Percentiles rank a stretch among this genome's conserved stretches.
These are phyloP conservation scores for Thalpophila matura DNA, from an alignment of 2,888 invertebrate genomes.

Conservation along the genomic window DNA sequence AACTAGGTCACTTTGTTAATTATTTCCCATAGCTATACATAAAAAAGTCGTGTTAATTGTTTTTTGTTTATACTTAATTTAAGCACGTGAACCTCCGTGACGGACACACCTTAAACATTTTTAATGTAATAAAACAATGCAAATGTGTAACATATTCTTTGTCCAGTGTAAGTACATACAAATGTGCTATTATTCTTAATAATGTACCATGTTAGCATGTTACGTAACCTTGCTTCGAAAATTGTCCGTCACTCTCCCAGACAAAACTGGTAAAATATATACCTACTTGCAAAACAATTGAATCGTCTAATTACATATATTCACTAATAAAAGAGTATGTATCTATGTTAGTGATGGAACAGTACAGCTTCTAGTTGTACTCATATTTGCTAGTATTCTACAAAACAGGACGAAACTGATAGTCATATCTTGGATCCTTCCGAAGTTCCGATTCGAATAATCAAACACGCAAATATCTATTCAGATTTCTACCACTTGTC, in stretches of 20 bases:
- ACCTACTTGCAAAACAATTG: too few species aligned
- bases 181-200: not conserved
- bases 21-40: slow-evolving; percentile 31
- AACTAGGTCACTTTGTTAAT: slow-evolving; percentile 45
- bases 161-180: slow-evolving; percentile 14
- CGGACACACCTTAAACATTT: slow-evolving; percentile 15
- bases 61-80: slow-evolving; percentile 21
- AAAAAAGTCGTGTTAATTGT: slow-evolving; percentile 32
- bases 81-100: slow-evolving; percentile 54
- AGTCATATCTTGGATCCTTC: slow-evolving; percentile 51
- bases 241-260: not conserved
- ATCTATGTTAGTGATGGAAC: not conserved
- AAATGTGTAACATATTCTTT: slow-evolving; percentile 1
- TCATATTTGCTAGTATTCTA: slow-evolving; percentile 9
- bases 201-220: not conserved
- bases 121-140: slow-evolving; percentile 7
- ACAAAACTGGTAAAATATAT: too few species aligned
- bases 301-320: too few species aligned
- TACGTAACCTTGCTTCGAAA: not conserved
- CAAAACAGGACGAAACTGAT: slow-evolving; percentile 51
- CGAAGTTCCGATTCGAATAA: slow-evolving; percentile 34
- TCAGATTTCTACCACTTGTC: slow-evolving; percentile 40
- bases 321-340: not conserved
- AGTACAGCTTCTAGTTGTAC: not conserved
- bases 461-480: slow-evolving; percentile 18